phyloP scores from a whole-genome alignment of 1,140 invertebrate species.

The Sipha flava region DNA sequence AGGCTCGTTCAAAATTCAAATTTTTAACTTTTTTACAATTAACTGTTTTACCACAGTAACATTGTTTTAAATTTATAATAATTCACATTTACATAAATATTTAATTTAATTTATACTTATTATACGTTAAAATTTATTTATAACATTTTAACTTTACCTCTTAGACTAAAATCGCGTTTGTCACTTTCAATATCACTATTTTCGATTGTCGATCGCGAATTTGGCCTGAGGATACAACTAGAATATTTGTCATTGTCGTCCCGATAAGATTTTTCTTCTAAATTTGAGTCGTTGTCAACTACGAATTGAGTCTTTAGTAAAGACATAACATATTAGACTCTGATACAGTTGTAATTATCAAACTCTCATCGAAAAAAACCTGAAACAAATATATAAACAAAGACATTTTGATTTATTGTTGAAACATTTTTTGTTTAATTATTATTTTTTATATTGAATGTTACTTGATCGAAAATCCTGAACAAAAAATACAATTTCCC shows the following conservation, averaged over 20 bases:
- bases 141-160: too few relatives aligned
- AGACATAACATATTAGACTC: constrained; percentile 7
- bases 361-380: background rate
- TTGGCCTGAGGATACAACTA: background rate
- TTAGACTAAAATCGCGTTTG: background rate
- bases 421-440: background rate
- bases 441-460: too few relatives aligned
- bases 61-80: too few relatives aligned
- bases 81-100: too few relatives aligned
- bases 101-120: too few relatives aligned
- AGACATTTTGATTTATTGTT: background rate
- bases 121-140: too few relatives aligned
- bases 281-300: background rate
- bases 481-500: too few relatives aligned
- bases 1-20: too few relatives aligned
- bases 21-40: too few relatives aligned
- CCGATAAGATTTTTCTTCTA: background rate
- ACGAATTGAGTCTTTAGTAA: background rate
- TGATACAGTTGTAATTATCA: background rate
- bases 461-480: too few relatives aligned
- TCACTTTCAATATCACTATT: background rate
- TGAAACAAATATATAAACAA: background rate
- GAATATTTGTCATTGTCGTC: background rate
- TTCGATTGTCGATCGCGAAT: background rate
- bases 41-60: too few relatives aligned